Percentiles rank a stretch among this genome's conserved stretches.
Conservation (phyloP, 2,888 invertebrate species). For the Drosophila infuscata region DNA sequence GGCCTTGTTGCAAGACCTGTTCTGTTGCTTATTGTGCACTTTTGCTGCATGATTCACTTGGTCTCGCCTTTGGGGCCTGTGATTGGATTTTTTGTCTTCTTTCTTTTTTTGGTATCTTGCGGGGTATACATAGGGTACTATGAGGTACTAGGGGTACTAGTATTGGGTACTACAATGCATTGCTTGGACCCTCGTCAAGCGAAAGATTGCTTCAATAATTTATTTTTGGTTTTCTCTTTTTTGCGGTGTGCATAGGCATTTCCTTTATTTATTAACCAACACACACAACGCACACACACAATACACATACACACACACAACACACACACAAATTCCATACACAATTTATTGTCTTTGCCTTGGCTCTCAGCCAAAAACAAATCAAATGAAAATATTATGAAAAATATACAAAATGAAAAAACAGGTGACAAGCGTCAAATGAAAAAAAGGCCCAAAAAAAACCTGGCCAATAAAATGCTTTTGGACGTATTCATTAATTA, state of each 20-base stretch:
- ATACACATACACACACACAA: neutral
- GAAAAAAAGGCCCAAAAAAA: neutral
- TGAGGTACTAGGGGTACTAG: neutral
- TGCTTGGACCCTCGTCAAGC: constrained; percentile 54
- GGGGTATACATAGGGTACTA: neutral
- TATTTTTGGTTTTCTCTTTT: constrained; percentile 41
- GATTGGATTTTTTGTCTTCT: constrained; percentile 29
- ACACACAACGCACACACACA: neutral
- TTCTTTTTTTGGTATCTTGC: constrained; percentile 20
- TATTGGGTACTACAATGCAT: constrained; percentile 2
- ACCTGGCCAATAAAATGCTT: constrained; percentile 18
- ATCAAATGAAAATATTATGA: constrained; percentile 27
- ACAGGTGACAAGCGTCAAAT: constrained; percentile 30
- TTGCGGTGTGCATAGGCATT: constrained; percentile 40
- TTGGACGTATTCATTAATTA: constrained; percentile 15
- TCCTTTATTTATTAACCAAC: constrained; percentile 24
- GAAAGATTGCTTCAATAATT: constrained; percentile 18
- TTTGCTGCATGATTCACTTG: constrained; percentile 70
- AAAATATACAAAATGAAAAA: constrained; percentile 12
- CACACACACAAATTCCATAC: constrained; percentile 9
- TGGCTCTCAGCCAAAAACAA: constrained; percentile 45
- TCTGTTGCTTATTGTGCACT: constrained; percentile 67
- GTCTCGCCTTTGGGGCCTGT: constrained; percentile 25
- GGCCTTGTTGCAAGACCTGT: constrained; percentile 52
- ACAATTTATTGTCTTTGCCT: constrained; percentile 33